Conservation (phyloP, 2,113 vertebrate species). For the Epinephelus cyanopodus region DNA sequence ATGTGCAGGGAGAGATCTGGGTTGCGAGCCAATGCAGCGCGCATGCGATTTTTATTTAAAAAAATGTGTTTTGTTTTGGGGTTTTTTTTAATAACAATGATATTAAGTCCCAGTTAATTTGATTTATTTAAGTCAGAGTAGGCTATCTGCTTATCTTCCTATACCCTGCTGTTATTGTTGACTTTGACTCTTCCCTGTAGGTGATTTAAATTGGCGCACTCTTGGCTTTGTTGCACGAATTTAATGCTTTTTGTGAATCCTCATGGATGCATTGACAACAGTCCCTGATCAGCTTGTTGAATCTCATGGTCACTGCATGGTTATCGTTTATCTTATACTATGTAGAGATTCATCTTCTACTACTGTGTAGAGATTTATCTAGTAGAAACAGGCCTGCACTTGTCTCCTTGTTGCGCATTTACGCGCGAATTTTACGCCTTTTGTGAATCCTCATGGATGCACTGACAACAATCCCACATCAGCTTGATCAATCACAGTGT, state of each 20-base stretch:
- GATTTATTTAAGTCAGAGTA: neutral
- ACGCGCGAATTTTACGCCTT: slow-evolving; percentile 4
- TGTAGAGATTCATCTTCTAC: no score
- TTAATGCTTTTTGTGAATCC: slow-evolving; percentile 9
- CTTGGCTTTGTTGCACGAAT: neutral
- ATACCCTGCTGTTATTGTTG: neutral
- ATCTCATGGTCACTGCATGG: neutral
- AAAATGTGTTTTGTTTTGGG: no score
- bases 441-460: neutral
- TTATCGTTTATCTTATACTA: no score
- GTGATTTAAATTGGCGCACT: accelerated
- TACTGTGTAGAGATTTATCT: no score
- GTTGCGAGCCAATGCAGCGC: neutral
- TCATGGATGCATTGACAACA: no score
- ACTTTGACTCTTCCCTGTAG: neutral
- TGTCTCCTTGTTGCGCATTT: slow-evolving; percentile 8
- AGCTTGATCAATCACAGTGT: neutral
- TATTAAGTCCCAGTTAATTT: neutral
- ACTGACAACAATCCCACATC: neutral
- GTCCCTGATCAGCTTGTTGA: no score
- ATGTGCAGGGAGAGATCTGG: slow-evolving; percentile 16
- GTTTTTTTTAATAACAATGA: neutral
- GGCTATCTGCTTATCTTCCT: neutral
- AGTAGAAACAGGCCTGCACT: no score
- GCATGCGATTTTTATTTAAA: no score